Base-by-base conservation (phyloP, 1,140 invertebrate species). In the Tetragonula clypearis region DNA sequence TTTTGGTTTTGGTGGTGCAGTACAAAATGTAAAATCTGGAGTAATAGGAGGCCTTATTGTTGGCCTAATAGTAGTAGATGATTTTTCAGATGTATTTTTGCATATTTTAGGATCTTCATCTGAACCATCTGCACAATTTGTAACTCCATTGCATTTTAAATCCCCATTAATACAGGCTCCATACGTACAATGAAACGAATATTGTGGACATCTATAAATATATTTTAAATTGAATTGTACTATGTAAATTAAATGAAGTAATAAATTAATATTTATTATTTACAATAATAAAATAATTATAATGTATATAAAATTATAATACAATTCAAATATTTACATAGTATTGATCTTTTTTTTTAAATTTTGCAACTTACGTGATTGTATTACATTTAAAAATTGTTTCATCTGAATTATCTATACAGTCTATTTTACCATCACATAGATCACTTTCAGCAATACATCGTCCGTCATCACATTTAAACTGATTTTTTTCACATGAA, bases 111-210 rank as follows among this genome's bases (percentile, higher is more conserved):
- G 79, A 88, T 92, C 88, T 85, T 97, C 98, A 92, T 98, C 98
- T 0, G 97, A 97, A 17, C 96, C 95, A 93, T 97, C 96, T 0
- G 91, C 91, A 91, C 97, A 98, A 83, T 98, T 95, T 53, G 77
- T 86, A 11, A 92, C 87, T 1, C 95, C 95, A 91, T 98, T 95
- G 88, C 96, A 97, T 65, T 94, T 95, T 8, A 94, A 87, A 81
- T 96, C 92, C 5, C 93, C 93, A 23, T 95, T 92, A 14, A 97
- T 96, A 87, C 96, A 97, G 14, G 94, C 95, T 17, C 97, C 96
- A 78, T 96, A 96, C 12, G 93, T 87, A 86, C 96, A 97, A n/a
- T 94, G 95, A 87, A 96, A 96, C n/a, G 92, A 86, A n/a, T 92
- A 90, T 0, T 86, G 66, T 0, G 92, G 91, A 90, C 96, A 96